Percentiles rank a stretch among this genome's conserved stretches.
Evolutionary conservation across 1,140 invertebrate genomes (phyloP).

Genomic region (Bilobella aurantiaca): DNA sequence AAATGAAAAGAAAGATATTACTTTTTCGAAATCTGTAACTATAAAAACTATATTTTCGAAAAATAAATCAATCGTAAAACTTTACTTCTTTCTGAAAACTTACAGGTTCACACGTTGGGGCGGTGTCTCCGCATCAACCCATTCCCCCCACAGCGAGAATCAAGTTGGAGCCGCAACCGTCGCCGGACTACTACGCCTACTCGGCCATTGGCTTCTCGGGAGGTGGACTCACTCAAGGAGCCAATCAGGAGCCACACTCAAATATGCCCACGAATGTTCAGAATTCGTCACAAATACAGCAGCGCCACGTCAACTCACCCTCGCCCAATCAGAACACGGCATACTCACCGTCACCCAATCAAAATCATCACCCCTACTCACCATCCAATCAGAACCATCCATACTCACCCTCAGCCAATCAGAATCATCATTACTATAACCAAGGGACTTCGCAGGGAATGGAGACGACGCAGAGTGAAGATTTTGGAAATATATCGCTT

Average conservation of each 20-base stretch:
- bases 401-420: background rate
- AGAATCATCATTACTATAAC: slow-evolving; percentile 7
- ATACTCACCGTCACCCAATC: background rate
- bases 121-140: background rate
- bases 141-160: slow-evolving; percentile 11
- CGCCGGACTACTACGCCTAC: slow-evolving; percentile 11
- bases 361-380: background rate
- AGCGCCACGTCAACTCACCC: too few relatives aligned
- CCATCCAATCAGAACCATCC: background rate
- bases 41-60: too few relatives aligned
- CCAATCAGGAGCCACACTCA: background rate
- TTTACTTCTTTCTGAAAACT: too few relatives aligned
- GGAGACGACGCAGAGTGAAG: slow-evolving; percentile 12
- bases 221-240: slow-evolving; percentile 11
- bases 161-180: slow-evolving; percentile 24
- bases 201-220: slow-evolving; percentile 16
- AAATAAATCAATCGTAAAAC: too few relatives aligned
- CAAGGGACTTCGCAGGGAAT: slow-evolving; percentile 5
- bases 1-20: background rate
- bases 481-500: slow-evolving; percentile 34
- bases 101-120: background rate
- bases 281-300: background rate
- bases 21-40: background rate
- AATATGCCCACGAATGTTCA: background rate
- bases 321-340: background rate